Base-by-base conservation (phyloP, 2,113 vertebrate genomes). In the Pedetes capensis region DNA sequence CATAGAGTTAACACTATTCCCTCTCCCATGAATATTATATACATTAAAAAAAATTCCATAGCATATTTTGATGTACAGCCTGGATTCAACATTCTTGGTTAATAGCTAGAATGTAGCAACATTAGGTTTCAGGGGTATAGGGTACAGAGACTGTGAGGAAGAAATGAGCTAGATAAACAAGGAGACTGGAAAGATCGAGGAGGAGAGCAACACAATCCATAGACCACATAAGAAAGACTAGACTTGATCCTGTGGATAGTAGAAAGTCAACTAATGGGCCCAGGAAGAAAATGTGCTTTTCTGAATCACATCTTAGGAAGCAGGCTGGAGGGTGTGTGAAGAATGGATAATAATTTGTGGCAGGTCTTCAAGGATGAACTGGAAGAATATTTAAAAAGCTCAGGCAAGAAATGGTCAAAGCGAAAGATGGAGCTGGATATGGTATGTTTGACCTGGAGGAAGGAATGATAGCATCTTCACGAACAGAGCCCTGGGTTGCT, bases 1-100 rank as follows among this genome's bases (percentile, higher is more conserved):
- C 74, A 55, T 42, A 82, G 55, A 32, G 11, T 25, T 85, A 16
- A 39, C 18, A 44, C n/a, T 16, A 81, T 3, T 25, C 44, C 18
- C 8, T 59, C 27, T 34, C 11, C 3, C 11, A 14, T 69, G 12
- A 53, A 85, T 2, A 64, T 59, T 63, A 18, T 18, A 64, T 44
- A 22, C 59, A n/a, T 57, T 92, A 66, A 20, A 92, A 96, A 89
- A 66, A 27, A 92, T 14, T 55, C 53, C 55, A 49, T 14, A 42
- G n/a, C 1, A 37, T 39, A 47, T 91, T 93, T 44, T 71, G 44
- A 84, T 66, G 63, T 6, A 55, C 34, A 93, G 16, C 2, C 9
- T 64, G 18, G 9, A 68, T 69, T 91, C 29, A 61, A 25, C 6
- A 59, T 61, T 75, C 44, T 90, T 47, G 9, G 18, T 18, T 88